Conservation (phyloP, 2,888 invertebrate species). For the Oxycera nigricornis region DNA sequence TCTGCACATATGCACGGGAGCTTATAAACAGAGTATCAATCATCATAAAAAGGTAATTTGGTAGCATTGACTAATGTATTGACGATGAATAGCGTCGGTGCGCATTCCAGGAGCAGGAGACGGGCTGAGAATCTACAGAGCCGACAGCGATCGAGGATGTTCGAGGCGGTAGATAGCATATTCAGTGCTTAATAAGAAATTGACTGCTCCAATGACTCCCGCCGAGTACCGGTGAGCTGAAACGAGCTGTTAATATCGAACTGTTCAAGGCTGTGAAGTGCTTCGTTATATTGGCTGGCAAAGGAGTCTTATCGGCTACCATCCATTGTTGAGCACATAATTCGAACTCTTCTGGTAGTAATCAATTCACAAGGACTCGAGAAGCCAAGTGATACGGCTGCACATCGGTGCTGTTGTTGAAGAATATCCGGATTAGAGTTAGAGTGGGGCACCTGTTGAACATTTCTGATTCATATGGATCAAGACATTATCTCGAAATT, state of each 20-base stretch:
- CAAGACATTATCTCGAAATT: too few species aligned
- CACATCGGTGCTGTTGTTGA: too few species aligned
- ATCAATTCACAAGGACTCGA: not conserved
- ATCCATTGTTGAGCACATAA: not conserved
- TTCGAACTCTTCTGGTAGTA: not conserved
- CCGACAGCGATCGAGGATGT: not conserved
- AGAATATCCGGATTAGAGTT: too few species aligned
- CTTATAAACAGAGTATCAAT: slow-evolving; percentile 44
- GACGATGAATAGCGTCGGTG: slow-evolving; percentile 30
- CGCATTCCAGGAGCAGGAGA: not conserved
- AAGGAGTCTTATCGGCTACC: not conserved
- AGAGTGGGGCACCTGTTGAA: too few species aligned
- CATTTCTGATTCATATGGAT: too few species aligned
- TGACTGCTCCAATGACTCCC: not conserved
- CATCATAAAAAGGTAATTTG: slow-evolving; percentile 46
- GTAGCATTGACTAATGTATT: slow-evolving; percentile 39
- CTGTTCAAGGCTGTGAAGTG: not conserved
- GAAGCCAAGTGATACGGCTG: too few species aligned
- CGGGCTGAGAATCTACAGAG: not conserved
- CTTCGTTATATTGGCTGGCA: not conserved
- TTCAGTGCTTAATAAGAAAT: not conserved
- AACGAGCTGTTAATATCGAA: slow-evolving; percentile 1
- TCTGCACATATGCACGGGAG: slow-evolving; percentile 11
- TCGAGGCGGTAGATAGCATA: not conserved
- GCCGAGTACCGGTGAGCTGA: not conserved